phyloP scores from a whole-genome alignment of 2,888 invertebrate genomes.

The Apoda limacodes region DNA sequence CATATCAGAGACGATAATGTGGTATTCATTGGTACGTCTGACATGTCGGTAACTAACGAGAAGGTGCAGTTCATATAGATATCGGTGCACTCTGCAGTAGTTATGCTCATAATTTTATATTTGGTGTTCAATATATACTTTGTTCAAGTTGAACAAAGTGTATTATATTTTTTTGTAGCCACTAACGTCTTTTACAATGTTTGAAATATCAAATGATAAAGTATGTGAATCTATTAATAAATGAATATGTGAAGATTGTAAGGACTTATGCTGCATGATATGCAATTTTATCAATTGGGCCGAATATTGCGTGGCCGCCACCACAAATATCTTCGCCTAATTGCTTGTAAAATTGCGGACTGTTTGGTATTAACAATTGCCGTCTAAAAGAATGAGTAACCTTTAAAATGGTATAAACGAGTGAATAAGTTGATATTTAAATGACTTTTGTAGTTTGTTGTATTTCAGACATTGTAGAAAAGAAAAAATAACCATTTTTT shows the following conservation, averaged over 20 bases:
- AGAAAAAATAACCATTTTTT: too few relatives aligned
- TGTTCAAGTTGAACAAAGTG: too few relatives aligned
- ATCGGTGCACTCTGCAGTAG: too few relatives aligned
- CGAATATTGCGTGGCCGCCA: slow-evolving; percentile 56
- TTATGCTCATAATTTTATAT: too few relatives aligned
- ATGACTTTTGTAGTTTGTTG: not conserved
- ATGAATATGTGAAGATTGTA: too few relatives aligned
- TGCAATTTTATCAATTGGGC: slow-evolving; percentile 33
- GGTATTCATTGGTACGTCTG: slow-evolving; percentile 24
- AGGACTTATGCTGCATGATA: too few relatives aligned
- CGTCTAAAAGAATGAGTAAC: slow-evolving; percentile 7
- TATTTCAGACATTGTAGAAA: too few relatives aligned
- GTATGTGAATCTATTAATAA: too few relatives aligned
- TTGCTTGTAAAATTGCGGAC: slow-evolving; percentile 28
- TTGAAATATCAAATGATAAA: too few relatives aligned
- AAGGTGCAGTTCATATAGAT: slow-evolving; percentile 34
- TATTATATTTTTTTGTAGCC: too few relatives aligned
- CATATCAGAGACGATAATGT: slow-evolving; percentile 50
- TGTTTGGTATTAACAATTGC: slow-evolving; percentile 22
- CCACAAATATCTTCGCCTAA: slow-evolving; percentile 39
- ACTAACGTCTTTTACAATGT: too few relatives aligned
- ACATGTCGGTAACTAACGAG: slow-evolving; percentile 27
- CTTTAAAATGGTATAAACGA: not conserved
- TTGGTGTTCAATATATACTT: too few relatives aligned
- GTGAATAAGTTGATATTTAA: slow-evolving; percentile 1